Evolutionary conservation across 2,888 invertebrate genomes (phyloP).

Genomic region (Alsophila aescularia): DNA sequence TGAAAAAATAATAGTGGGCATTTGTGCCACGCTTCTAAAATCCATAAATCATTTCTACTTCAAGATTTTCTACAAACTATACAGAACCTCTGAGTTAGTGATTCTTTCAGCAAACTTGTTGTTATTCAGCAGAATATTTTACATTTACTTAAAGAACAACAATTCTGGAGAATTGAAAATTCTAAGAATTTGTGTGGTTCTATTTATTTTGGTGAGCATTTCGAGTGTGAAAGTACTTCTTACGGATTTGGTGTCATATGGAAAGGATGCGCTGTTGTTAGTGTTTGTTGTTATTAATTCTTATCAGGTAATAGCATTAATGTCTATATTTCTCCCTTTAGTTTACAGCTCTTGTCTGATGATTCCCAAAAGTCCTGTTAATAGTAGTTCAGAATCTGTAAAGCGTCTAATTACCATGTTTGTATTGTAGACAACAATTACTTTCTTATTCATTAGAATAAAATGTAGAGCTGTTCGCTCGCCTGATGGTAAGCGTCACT

Average conservation of each 20-base stretch:
- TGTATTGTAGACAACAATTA: no score
- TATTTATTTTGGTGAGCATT: conserved; percentile 57
- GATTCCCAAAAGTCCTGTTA: background rate
- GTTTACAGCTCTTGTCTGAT: background rate
- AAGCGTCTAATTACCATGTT: no score
- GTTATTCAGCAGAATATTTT: conserved; percentile 59
- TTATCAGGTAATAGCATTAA: conserved; percentile 30
- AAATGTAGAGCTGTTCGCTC: no score
- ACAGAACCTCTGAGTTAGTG: conserved; percentile 52
- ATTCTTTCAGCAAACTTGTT: conserved; percentile 47
- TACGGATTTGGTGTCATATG: conserved; percentile 45
- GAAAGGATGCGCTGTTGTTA: background rate
- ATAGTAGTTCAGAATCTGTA: no score
- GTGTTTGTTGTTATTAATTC: conserved; percentile 43
- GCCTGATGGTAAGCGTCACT: no score
- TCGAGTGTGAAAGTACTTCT: conserved; percentile 61
- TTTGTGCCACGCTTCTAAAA: conserved; percentile 18
- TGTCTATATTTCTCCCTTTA: conserved; percentile 27
- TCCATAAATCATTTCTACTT: conserved; percentile 9
- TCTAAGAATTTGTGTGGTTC: conserved; percentile 44
- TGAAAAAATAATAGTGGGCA: no score
- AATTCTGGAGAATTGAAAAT: conserved; percentile 26
- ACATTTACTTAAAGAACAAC: conserved; percentile 42
- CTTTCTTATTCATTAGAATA: no score
- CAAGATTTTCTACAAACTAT: conserved; percentile 43